Evolutionary conservation across 2,113 vertebrate genomes (phyloP).

Genomic region (Lepus timidus): DNA sequence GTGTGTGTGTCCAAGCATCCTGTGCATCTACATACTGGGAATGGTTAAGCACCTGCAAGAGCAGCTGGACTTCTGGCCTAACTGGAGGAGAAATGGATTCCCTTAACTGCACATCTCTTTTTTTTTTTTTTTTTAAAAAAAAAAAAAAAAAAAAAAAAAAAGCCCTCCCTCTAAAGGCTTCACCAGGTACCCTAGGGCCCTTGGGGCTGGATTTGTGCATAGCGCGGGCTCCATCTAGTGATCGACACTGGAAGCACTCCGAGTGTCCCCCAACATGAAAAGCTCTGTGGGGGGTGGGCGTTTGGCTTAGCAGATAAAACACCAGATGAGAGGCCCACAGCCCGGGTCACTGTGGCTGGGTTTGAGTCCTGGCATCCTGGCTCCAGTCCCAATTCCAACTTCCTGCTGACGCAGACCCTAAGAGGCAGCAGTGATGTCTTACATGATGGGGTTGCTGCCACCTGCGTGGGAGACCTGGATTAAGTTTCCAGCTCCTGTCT

Average conservation of each 20-base stretch:
- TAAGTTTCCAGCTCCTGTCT: too few species aligned
- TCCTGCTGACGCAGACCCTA: too few species aligned
- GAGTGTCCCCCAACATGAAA: background rate
- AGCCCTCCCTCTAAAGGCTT: background rate
- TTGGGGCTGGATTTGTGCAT: conserved; percentile 66
- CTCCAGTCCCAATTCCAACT: too few species aligned
- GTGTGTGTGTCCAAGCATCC: background rate
- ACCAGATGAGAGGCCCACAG: too few species aligned
- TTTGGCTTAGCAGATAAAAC: too few species aligned
- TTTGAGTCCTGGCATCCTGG: too few species aligned
- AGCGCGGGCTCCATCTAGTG: conserved; percentile 79
- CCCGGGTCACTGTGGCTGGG: too few species aligned
- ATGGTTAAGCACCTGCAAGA: conserved; percentile 1
- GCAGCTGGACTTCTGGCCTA: conserved; percentile 52
- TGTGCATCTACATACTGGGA: background rate
- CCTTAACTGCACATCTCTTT: conserved; percentile 35
- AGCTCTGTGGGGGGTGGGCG: background rate
- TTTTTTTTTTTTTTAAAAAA: too few species aligned
- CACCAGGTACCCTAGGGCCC: background rate
- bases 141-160: too few species aligned
- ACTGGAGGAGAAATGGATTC: conserved; percentile 60
- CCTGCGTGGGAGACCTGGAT: too few species aligned
- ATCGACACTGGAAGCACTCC: background rate
- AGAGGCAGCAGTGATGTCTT: too few species aligned
- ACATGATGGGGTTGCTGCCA: too few species aligned